These are phyloP conservation scores for Carpatolechia fugitivella DNA, from an alignment of 2,888 invertebrate genomes.

Conservation along the genomic window DNA sequence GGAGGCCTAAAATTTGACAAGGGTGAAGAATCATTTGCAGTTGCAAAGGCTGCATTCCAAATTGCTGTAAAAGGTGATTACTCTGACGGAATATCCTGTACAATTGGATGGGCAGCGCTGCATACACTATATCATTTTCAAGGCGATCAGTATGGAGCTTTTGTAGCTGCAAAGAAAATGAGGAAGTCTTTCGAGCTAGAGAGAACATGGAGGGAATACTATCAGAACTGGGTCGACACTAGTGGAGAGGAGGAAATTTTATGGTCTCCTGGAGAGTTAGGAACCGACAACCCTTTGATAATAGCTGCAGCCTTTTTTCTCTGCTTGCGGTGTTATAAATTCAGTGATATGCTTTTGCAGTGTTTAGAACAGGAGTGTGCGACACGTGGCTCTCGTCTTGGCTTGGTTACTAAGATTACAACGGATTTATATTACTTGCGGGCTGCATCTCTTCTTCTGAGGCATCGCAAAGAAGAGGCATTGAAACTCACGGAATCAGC, in stretches of 20 bases:
- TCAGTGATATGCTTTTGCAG: slow-evolving; percentile 49
- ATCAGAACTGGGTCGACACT: slow-evolving; percentile 51
- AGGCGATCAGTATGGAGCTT: slow-evolving; percentile 46
- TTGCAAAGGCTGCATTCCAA: slow-evolving; percentile 56
- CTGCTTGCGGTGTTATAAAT: slow-evolving; percentile 60
- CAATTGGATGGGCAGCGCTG: slow-evolving; percentile 67
- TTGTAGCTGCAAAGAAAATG: slow-evolving; percentile 62
- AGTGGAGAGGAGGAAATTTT: slow-evolving; percentile 66
- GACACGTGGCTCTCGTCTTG: slow-evolving; percentile 41
- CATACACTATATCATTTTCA: slow-evolving; percentile 56
- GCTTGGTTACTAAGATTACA: slow-evolving; percentile 24
- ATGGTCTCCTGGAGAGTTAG: slow-evolving; percentile 54
- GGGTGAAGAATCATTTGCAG: slow-evolving; percentile 33
- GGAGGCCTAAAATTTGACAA: slow-evolving; percentile 57
- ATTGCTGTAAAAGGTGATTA: slow-evolving; percentile 59
- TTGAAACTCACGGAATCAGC: not conserved
- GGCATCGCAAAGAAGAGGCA: slow-evolving; percentile 33
- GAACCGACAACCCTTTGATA: slow-evolving; percentile 49
- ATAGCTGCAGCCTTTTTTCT: slow-evolving; percentile 68
- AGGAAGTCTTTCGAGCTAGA: slow-evolving; percentile 56
- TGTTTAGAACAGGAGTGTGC: slow-evolving; percentile 55
- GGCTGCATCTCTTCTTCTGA: slow-evolving; percentile 52
- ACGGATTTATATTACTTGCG: slow-evolving; percentile 54
- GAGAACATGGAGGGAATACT: slow-evolving; percentile 53
- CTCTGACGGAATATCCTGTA: slow-evolving; percentile 60